These are phyloP conservation scores for Noctua fimbriata DNA, from an alignment of 2,888 invertebrate species.

Conservation along the genomic window DNA sequence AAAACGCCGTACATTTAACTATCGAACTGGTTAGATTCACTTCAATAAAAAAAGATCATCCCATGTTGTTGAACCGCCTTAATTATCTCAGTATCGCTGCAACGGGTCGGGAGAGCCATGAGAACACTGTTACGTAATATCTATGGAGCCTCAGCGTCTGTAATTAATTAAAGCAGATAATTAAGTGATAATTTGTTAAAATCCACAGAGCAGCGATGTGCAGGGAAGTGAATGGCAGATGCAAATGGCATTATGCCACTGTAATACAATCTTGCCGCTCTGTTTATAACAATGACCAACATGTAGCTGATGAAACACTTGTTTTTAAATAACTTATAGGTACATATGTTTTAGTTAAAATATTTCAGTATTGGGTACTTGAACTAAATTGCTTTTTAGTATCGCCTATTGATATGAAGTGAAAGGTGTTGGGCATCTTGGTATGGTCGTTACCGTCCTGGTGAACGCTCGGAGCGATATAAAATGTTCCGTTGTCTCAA, in stretches of 20 bases:
- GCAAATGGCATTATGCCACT: conserved; percentile 66
- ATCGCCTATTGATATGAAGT: conserved; percentile 44
- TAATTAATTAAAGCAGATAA: conserved; percentile 52
- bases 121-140: conserved; percentile 41
- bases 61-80: conserved; percentile 30
- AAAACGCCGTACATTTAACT: conserved; percentile 49
- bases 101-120: conserved; percentile 22
- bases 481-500: conserved; percentile 48
- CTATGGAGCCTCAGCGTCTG: conserved; percentile 4
- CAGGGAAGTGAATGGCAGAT: conserved; percentile 70
- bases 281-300: conserved; percentile 69
- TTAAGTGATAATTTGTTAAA: conserved; percentile 62
- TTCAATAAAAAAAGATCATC: conserved; percentile 40
- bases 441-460: conserved; percentile 33
- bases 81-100: conserved; percentile 32
- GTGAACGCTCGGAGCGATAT: conserved; percentile 30
- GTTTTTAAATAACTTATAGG: conserved; percentile 40
- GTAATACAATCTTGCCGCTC: conserved; percentile 72
- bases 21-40: conserved; percentile 39
- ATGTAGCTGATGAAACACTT: conserved; percentile 57
- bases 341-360: conserved; percentile 22
- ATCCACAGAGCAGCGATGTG: conserved; percentile 43
- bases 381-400: conserved; percentile 31
- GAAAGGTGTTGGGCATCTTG: conserved; percentile 55
- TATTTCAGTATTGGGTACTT: conserved; percentile 17